Conservation (phyloP, 2,797 vertebrate species). For the Carcharodon carcharias region DNA sequence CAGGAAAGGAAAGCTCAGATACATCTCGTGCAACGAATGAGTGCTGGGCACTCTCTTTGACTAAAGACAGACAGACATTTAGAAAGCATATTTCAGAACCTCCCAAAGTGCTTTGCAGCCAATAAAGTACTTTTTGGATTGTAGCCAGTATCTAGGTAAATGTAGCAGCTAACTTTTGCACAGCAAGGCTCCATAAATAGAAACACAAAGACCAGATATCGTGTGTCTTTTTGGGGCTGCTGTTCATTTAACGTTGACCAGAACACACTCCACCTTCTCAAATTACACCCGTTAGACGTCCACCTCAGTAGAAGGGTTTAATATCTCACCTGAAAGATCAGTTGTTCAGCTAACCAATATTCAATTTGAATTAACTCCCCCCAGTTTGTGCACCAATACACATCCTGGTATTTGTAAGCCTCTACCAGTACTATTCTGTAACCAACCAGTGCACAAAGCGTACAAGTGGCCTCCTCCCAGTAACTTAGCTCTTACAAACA, state of each 20-base stretch:
- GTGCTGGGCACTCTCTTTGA: neutral
- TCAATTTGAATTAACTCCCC: too few species aligned
- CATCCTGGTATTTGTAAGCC: too few species aligned
- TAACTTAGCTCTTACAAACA: too few species aligned
- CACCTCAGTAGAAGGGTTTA: too few species aligned
- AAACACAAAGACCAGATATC: neutral
- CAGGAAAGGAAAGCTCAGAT: neutral
- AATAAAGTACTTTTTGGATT: neutral
- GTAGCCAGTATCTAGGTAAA: neutral
- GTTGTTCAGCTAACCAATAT: too few species aligned
- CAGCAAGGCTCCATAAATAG: neutral
- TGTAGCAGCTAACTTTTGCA: neutral
- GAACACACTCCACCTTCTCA: neutral
- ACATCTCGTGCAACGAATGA: neutral
- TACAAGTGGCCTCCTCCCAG: too few species aligned
- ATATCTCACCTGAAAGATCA: too few species aligned
- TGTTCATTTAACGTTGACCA: neutral
- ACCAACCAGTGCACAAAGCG: too few species aligned
- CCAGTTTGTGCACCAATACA: too few species aligned
- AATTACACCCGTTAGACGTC: too few species aligned
- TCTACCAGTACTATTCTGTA: too few species aligned
- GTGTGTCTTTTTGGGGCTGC: neutral
- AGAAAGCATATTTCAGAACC: too few species aligned
- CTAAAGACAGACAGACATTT: neutral
- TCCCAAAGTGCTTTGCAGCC: neutral